A percentile compares a stretch with the other conserved stretches of the same genome.
These are phyloP conservation scores for Asarcornis scutulata DNA, from an alignment of 2,113 vertebrate genomes.

Conservation along the genomic window DNA sequence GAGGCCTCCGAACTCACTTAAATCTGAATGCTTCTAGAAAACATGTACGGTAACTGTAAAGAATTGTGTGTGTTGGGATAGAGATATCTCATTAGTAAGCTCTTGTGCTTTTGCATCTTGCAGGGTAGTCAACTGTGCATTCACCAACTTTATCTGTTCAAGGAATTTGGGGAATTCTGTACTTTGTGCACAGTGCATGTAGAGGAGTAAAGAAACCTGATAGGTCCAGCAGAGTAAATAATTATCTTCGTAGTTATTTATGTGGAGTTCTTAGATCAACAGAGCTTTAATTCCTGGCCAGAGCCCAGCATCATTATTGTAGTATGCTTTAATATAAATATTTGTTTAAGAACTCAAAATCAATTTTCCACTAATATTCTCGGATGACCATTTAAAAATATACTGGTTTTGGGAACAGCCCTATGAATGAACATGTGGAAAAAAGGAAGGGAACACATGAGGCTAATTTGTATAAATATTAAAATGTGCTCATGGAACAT, in stretches of 20 bases:
- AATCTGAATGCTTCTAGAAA: not conserved
- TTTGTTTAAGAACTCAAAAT: constrained; percentile 51
- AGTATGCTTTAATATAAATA: constrained; percentile 49
- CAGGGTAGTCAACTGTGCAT: not conserved
- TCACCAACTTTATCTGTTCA: not conserved
- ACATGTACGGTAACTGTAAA: not conserved
- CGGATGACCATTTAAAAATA: constrained; percentile 1
- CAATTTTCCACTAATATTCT: constrained; percentile 64
- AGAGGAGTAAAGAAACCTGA: not conserved
- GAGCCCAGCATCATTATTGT: constrained; percentile 31
- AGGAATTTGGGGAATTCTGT: not conserved
- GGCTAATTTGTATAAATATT: constrained; percentile 26
- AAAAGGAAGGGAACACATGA: not conserved
- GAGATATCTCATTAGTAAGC: not conserved
- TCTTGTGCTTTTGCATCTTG: not conserved
- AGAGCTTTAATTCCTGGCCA: constrained; percentile 35
- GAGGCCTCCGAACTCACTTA: not conserved
- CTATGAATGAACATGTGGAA: constrained; percentile 52
- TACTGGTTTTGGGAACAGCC: not conserved
- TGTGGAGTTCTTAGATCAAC: constrained; percentile 13
- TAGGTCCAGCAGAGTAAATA: not conserved
- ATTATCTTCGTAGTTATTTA: constrained; percentile 32
- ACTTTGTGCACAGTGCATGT: not conserved
- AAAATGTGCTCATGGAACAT: not conserved
- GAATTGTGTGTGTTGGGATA: not conserved